Base-by-base conservation (phyloP, 2,113 vertebrate genomes). In the Emydura subglobosa region DNA sequence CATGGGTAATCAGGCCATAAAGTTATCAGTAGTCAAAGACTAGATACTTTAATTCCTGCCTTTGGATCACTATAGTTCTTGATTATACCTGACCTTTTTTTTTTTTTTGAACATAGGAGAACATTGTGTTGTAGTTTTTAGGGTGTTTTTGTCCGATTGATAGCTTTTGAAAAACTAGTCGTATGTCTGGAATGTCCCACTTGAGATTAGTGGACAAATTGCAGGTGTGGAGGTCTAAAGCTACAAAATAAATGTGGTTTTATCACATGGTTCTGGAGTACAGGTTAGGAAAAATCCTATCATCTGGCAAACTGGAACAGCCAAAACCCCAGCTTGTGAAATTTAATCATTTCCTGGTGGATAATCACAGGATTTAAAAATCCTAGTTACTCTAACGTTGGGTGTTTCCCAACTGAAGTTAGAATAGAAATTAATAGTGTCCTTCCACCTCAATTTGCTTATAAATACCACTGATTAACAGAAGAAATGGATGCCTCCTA, bases 11-110 rank as follows among this genome's bases (percentile, higher is more conserved):
- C 24, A 83, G 25, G 54, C 87, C 47, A 79, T 50, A 5, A 5
- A 47, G 44, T 21, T 94, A 39, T 81, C 25, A 4, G 90, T 76
- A 80, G 4, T 89, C 83, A n/a, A 90, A 49, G 24, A 49, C 17
- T 42, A 13, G 16, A 59, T 79, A 0, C 79, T 90, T 85, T 42
- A 82, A 72, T 39, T 72, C 9, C 1, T 88, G 34, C 12, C 25
- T 11, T 25, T 44, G 7, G 22, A 90, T 65, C 44, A 14, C 24
- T 42, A 31, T 11, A 79, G 49, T 50, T 87, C 96, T 82, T 93
- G 1, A 1, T 0, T 59, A 92, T 5, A 49, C 81, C 2, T 76
- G 2, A 83, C 88, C 88, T 31, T 29, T 0, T 0, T 57, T 84
- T 0, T 57, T 85, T 81, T 57, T 0, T 85, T 12, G 74, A 44